Evolutionary conservation across 2,113 vertebrate species (phyloP), one percentile per base, ranked within the genome.

Genomic region (Chitala chitala): DNA sequence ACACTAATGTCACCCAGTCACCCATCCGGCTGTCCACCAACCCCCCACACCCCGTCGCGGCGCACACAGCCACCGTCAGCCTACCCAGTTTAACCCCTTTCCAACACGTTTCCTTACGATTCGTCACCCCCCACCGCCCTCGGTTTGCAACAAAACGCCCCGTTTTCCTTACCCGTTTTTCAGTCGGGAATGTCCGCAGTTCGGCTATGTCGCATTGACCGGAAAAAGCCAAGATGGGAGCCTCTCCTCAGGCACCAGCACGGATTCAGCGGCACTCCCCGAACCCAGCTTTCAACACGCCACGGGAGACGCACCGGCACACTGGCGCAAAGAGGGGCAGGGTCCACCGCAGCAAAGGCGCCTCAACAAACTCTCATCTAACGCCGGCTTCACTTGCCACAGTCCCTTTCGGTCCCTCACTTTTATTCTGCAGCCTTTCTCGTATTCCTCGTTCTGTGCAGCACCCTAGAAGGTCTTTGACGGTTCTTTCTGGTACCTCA

Each of bases 251-350:
- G 78, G 76, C 79, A 75, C 46, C 48, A 82, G 72, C 74, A 79
- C 84, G 83, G 86, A 84, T 86, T 82, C 53, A 85, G 87, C 85
- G 89, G 83, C 89, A 90, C 90, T 90, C 89, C 90, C 88, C 87
- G 87, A 87, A 90, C 87, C 88, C 87, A 87, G 86, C 85, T 88
- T 76, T 86, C 80, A 80, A 87, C 81, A 87, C 86, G 78, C 88
- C 82, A 81, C 86, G 72, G 78, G 84, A 79, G 76, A 86, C 80
- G 82, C 88, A 89, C 89, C 87, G 87, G 89, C 83, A 84, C 85
- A 84, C 79, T 75, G 82, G 80, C 80, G 82, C 79, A 78, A 77
- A 83, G 74, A 87, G 50, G 81, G 81, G 79, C 81, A 80, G 81
- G 78, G 82, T 83, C 80, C 80, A 86, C 83, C 81, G 79, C 79